These are phyloP conservation scores for Orius insidiosus DNA, from an alignment of 1,140 invertebrate genomes.

Conservation along the genomic window DNA sequence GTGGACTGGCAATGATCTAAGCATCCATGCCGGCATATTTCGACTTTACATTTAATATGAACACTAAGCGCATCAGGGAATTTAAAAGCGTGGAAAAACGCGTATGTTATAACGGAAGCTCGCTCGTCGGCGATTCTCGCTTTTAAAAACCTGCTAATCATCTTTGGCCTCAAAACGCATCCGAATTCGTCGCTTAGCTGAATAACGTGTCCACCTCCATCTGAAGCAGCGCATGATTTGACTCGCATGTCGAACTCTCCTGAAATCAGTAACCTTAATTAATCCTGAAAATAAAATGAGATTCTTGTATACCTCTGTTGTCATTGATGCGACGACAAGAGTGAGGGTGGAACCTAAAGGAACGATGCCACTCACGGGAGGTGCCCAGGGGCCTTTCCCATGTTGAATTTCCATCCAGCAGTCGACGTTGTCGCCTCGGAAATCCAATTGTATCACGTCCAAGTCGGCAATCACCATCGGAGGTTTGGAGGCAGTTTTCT, in stretches of 20 bases:
- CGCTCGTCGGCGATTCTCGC: conserved; percentile 67
- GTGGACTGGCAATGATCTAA: conserved; percentile 72
- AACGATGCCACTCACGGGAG: conserved; percentile 80
- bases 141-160: conserved; percentile 83
- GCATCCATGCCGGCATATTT: conserved; percentile 82
- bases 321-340: conserved; percentile 88
- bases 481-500: conserved; percentile 85
- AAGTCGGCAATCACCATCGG: conserved; percentile 88
- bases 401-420: conserved; percentile 97
- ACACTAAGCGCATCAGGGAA: conserved; percentile 87
- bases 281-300: background rate
- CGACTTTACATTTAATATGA: conserved; percentile 83
- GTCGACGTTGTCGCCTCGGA: conserved; percentile 89
- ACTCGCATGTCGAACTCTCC: conserved; percentile 92
- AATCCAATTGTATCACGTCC: conserved; percentile 84
- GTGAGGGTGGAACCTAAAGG: conserved; percentile 80
- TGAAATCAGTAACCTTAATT: conserved; percentile 27
- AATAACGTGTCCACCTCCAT: conserved; percentile 73
- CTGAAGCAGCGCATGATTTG: conserved; percentile 83
- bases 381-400: conserved; percentile 86
- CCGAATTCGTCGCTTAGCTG: conserved; percentile 85
- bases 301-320: conserved; percentile 58
- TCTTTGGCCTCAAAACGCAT: conserved; percentile 80
- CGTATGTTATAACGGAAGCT: conserved; percentile 81
- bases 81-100: conserved; percentile 91